Percentiles rank a stretch among this genome's conserved stretches.
phyloP scores from a whole-genome alignment of 1,140 invertebrate species.

The Tachypleus tridentatus region DNA sequence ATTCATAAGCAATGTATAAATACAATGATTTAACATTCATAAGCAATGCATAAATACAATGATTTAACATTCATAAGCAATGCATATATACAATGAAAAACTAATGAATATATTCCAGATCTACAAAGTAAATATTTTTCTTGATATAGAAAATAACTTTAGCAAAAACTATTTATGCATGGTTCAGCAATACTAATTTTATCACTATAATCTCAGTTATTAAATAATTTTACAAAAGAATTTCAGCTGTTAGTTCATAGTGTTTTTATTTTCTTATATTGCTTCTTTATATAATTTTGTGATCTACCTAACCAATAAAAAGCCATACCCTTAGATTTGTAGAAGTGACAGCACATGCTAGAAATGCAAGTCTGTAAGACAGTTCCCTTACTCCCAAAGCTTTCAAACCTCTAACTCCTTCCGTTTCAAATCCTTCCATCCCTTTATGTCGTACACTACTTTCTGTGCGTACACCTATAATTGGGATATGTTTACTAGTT shows the following conservation, averaged over 20 bases:
- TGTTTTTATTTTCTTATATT: conserved; percentile 3
- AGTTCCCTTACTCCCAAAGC: conserved; percentile 90
- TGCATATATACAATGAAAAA: too few relatives aligned
- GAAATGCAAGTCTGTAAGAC: conserved; percentile 87
- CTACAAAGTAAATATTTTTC: too few relatives aligned
- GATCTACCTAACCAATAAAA: conserved; percentile 1
- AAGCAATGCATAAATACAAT: too few relatives aligned
- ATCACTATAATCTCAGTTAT: too few relatives aligned
- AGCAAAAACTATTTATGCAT: too few relatives aligned
- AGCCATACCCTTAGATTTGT: conserved; percentile 58
- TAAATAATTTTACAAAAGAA: neutral
- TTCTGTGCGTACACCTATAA: conserved; percentile 56
- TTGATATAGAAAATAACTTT: too few relatives aligned
- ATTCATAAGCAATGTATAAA: too few relatives aligned
- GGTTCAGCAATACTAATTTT: too few relatives aligned
- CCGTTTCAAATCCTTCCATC: conserved; percentile 54
- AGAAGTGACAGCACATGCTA: conserved; percentile 80
- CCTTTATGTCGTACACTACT: conserved; percentile 54
- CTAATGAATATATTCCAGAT: too few relatives aligned
- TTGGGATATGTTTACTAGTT: too few relatives aligned
- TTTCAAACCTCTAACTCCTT: conserved; percentile 85
- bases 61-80: too few relatives aligned
- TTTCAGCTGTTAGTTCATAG: conserved; percentile 2
- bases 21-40: too few relatives aligned
- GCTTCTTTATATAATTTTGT: conserved; percentile 1